Evolutionary conservation across 2,888 invertebrate genomes (phyloP).

Genomic region (Embidobia sp.): DNA sequence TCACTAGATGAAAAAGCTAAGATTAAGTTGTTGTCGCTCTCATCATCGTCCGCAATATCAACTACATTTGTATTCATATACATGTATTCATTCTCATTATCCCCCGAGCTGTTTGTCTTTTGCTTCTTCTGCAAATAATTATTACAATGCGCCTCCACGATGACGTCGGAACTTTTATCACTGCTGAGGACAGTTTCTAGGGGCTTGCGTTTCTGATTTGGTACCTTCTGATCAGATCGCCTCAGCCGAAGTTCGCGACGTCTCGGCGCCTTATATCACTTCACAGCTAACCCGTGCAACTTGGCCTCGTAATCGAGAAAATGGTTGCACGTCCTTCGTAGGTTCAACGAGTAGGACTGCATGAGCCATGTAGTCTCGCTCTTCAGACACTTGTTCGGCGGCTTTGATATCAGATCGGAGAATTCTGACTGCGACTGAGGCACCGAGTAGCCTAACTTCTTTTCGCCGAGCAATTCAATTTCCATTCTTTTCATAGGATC

Average conservation of each 20-base stretch:
- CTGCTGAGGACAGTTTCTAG: slow-evolving; percentile 32
- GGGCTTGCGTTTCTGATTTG: slow-evolving; percentile 38
- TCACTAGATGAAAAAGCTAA: background rate
- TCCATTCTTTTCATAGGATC: slow-evolving; percentile 68
- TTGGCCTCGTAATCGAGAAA: slow-evolving; percentile 71
- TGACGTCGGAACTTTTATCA: slow-evolving; percentile 28
- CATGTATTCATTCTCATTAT: background rate
- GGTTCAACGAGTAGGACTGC: slow-evolving; percentile 72
- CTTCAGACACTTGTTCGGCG: slow-evolving; percentile 65
- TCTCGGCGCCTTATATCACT: slow-evolving; percentile 27
- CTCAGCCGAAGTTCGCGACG: slow-evolving; percentile 20
- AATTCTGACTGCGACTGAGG: slow-evolving; percentile 69
- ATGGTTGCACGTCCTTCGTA: slow-evolving; percentile 68
- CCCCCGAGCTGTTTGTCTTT: background rate
- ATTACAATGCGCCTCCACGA: no score
- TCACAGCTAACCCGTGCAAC: slow-evolving; percentile 29
- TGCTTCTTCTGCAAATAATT: no score
- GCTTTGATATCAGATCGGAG: slow-evolving; percentile 68
- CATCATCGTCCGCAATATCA: slow-evolving; percentile 5
- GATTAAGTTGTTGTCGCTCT: background rate
- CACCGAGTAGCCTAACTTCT: slow-evolving; percentile 69
- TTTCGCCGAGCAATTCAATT: slow-evolving; percentile 72
- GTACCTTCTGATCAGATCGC: slow-evolving; percentile 24
- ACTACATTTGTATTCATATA: slow-evolving; percentile 30
- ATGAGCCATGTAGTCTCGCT: slow-evolving; percentile 73